Base-by-base conservation (phyloP, 2,797 vertebrate genomes). In the Pipistrellus kuhlii region DNA sequence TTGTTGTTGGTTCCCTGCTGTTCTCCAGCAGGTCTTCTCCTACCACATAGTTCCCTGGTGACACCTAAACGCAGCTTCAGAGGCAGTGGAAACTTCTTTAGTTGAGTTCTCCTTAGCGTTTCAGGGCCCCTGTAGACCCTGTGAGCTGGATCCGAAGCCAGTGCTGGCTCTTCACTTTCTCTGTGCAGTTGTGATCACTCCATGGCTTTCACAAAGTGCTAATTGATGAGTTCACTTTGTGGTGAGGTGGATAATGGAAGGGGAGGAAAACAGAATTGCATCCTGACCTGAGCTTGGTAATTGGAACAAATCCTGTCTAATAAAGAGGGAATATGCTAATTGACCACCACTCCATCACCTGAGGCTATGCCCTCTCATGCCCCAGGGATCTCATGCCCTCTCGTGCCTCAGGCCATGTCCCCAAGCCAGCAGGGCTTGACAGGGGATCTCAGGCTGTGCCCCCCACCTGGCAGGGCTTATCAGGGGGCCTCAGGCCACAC, bases 1-100 rank as follows among this genome's bases (percentile, higher is more conserved):
- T 95, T 90, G 95, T 90, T 94, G 93, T 95, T 88, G 85, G 95
- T 93, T 71, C 2, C 35, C 92, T 93, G 72, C 66, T 82, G n/a
- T 72, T 94, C 73, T 86, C 80, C 88, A 83, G 85, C 93, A 93
- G 82, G 94, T 78, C 85, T 91, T 93, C 89, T 71, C 46, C 2
- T 81, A 68, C 55, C 27, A 3, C 25, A 38, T 4, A 46, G 62
- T 76, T 94, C 93, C 88, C 93, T 72, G 9, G 6, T 72, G 92
- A 68, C 87, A 68, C 44, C 85, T 95, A 92, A 90, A 73, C 44
- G 23, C 32, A n/a, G 82, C 88, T 83, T 84, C 77, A 23, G 23
- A 94, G 64, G 64, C 83, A 44, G 41, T 25, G n/a, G 59, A 85
- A 84, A 94, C 41, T 51, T 57, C 96, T 90, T 83, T 80, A 80